These are phyloP conservation scores for Coturnix japonica DNA, from an alignment of 2,113 vertebrate genomes.

Conservation along the genomic window DNA sequence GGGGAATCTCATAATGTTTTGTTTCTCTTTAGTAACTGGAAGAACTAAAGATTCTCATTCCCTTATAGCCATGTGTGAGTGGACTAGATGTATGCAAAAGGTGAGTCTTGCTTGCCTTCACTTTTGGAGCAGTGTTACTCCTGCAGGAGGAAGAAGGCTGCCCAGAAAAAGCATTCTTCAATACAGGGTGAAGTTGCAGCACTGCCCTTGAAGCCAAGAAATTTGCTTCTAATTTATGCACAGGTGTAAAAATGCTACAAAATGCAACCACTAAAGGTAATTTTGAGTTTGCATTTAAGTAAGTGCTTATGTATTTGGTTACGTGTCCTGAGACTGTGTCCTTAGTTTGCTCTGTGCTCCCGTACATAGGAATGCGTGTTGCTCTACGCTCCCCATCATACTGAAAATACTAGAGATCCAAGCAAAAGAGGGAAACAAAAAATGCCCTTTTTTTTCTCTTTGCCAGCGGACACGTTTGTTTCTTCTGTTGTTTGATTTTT, in stretches of 20 bases:
- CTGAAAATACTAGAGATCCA: background rate
- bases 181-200: background rate
- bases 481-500: background rate
- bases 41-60: background rate
- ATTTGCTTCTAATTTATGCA: background rate
- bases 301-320: background rate
- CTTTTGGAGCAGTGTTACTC: background rate
- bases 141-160: background rate
- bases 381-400: background rate
- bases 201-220: background rate
- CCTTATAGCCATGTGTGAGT: rapidly evolving
- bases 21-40: background rate
- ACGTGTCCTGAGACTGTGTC: background rate
- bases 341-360: background rate
- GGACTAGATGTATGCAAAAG: background rate
- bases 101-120: background rate
- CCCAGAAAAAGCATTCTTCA: background rate
- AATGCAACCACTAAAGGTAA: background rate
- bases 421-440: background rate
- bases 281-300: background rate
- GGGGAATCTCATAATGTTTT: background rate
- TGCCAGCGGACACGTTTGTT: background rate
- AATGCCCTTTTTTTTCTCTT: background rate
- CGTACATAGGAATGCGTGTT: background rate
- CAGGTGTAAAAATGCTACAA: background rate